A percentile compares a stretch with the other conserved stretches of the same genome.
phyloP scores from a whole-genome alignment of 2,888 invertebrate species.

The Ichneumoninae sp. region DNA sequence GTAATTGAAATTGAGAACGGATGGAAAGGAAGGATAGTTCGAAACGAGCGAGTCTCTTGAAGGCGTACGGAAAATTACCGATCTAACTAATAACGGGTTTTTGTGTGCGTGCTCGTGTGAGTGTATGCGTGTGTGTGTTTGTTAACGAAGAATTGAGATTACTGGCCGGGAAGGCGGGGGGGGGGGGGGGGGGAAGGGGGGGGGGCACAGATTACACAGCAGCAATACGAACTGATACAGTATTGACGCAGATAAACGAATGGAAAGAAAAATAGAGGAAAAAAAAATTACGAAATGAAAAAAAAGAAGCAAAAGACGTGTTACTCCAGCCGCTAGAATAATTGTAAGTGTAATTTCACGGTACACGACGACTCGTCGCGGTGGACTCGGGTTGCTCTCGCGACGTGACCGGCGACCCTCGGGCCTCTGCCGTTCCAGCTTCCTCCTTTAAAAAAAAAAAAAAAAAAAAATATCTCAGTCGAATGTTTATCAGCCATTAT shows the following conservation, averaged over 20 bases:
- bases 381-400: conserved; percentile 61
- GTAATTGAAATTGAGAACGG: conserved; percentile 31
- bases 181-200: conserved; percentile 11
- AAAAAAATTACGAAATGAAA: conserved; percentile 41
- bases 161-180: conserved; percentile 10
- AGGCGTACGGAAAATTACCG: conserved; percentile 24
- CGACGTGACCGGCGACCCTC: conserved; percentile 52
- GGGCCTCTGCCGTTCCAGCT: conserved; percentile 43
- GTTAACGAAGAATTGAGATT: conserved; percentile 51
- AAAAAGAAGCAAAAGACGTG: conserved; percentile 63
- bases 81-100: conserved; percentile 33
- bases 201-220: conserved; percentile 76
- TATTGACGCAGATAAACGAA: conserved; percentile 77
- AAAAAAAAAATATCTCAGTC: conserved; percentile 9
- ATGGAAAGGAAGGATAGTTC: conserved; percentile 10
- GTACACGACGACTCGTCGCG: conserved; percentile 65
- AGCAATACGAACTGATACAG: conserved; percentile 85
- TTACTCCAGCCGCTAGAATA: conserved; percentile 78
- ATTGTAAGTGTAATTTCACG: conserved; percentile 69
- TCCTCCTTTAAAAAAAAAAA: conserved; percentile 40
- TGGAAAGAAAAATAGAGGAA: conserved; percentile 45
- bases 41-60: conserved; percentile 7
- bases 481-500: conserved; percentile 17
- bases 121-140: conserved; percentile 40
- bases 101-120: neutral